phyloP scores from a whole-genome alignment of 2,888 invertebrate genomes.

The Trachelus tabidus region DNA sequence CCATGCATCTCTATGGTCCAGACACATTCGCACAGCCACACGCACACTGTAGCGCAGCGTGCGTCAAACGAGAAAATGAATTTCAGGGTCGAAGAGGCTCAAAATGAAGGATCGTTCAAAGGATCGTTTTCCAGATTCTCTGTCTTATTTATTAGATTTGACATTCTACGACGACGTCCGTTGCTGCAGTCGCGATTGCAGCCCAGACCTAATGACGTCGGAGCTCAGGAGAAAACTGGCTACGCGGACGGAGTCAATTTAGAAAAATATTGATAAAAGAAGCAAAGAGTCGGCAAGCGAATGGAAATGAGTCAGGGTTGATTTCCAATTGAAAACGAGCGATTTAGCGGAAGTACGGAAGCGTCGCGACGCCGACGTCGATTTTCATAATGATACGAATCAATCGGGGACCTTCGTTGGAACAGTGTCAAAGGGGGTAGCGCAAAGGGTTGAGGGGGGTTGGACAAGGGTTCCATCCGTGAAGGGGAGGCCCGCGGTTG shows the following conservation, averaged over 20 bases:
- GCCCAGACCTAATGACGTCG: not conserved
- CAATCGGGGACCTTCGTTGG: not conserved
- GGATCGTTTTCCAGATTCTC: not conserved
- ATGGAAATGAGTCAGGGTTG: conserved; percentile 1
- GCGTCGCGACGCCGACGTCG: not conserved
- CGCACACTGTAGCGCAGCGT: not conserved
- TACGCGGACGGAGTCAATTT: not conserved
- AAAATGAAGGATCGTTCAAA: not conserved
- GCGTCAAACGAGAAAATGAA: conserved; percentile 1
- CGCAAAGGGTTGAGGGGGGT: not conserved
- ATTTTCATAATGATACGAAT: not conserved
- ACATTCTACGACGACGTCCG: not conserved
- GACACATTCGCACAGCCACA: not conserved
- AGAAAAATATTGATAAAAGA: conserved; percentile 7
- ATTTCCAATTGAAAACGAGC: conserved; percentile 3
- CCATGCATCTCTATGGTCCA: not conserved
- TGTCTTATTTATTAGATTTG: not conserved
- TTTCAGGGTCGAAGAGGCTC: not conserved
- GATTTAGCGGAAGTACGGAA: not conserved
- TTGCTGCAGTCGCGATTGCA: not conserved
- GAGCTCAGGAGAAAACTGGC: not conserved
- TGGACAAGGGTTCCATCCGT: not conserved
- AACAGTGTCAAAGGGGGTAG: not conserved
- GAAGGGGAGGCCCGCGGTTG: not conserved
- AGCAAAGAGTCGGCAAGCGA: conserved; percentile 10